Conservation (phyloP, 1,140 invertebrate genomes). For the Andrena cerasifolii region DNA sequence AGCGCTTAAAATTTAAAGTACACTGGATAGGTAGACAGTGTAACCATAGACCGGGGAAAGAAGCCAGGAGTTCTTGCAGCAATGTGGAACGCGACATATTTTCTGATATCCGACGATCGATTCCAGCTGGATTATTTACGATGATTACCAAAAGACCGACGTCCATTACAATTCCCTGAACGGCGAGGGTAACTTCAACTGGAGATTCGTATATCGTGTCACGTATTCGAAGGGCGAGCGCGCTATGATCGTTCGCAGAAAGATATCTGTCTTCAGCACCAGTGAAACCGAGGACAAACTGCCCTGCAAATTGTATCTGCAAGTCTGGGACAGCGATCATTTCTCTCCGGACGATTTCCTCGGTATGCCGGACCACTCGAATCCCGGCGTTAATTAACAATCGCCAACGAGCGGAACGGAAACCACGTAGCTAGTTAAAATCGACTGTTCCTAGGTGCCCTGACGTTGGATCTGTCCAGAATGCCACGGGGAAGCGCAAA, state of each 20-base stretch:
- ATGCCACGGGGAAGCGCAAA: conserved; percentile 84
- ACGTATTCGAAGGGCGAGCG: conserved; percentile 90
- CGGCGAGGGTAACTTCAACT: conserved; percentile 95
- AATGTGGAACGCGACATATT: too few relatives aligned
- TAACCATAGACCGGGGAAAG: too few relatives aligned
- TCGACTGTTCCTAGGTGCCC: conserved; percentile 73
- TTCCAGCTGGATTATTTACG: conserved; percentile 89
- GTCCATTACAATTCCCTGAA: conserved; percentile 90
- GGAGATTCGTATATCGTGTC: conserved; percentile 93
- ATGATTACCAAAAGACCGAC: conserved; percentile 90
- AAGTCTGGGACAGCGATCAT: conserved; percentile 91
- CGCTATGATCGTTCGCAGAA: conserved; percentile 85
- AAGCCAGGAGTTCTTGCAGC: too few relatives aligned
- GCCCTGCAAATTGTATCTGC: conserved; percentile 85
- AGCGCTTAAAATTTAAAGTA: too few relatives aligned
- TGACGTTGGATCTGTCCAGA: conserved; percentile 84
- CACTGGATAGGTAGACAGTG: too few relatives aligned
- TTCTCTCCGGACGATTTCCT: conserved; percentile 91
- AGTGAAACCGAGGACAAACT: conserved; percentile 87
- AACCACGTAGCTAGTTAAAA: background rate
- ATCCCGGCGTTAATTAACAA: background rate
- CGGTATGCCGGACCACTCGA: conserved; percentile 79
- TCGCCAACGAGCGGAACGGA: too few relatives aligned
- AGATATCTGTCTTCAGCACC: conserved; percentile 83
- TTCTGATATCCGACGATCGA: background rate